Base-by-base conservation (phyloP, 2,888 invertebrate species). In the Lysandra coridon region DNA sequence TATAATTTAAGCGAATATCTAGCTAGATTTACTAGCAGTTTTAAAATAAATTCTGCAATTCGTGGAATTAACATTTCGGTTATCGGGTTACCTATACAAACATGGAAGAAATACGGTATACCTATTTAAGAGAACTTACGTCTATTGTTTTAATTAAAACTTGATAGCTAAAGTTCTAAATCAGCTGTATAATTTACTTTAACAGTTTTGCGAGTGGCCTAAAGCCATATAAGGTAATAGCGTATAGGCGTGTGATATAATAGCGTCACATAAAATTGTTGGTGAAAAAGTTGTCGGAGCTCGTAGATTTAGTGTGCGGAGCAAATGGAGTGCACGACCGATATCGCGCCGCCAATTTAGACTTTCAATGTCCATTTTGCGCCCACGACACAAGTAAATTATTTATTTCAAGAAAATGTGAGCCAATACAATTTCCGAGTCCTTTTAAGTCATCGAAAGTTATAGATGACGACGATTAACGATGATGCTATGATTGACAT, bases 1-100 rank as follows among this genome's bases (percentile, higher is more conserved):
- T 73, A 57, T 73, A 79, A 79, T 80, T 79, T 33, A 14, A 69
- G n/a, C 33, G 69, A 69, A 69, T 69, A 69, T 69, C 14, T 30
- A 69, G 33, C 64, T n/a, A 60, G 62, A 23, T 62, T 62, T 7
- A 23, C 23, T 62, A 62, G 62, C 23, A 62, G 62, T 6, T 62
- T 62, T 10, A 62, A 23, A 23, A 23, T 57, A 0, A 57, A 17
- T 57, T 57, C 57, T 57, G 17, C 57, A 1, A 57, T 14, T 57
- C 10, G 57, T 57, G 17, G 57, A 57, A 17, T 4, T 3, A 57
- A 57, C 3, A 57, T 17, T 57, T 57, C 17, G 57, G 4, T 17
- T 57, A 57, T 17, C 57, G 17, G 14, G 57, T 57, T 17, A 57
- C 53, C 14, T 53, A 53, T 14, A 53, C 4, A 53, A 4, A 53